Percentiles rank a stretch among this genome's conserved stretches.
Evolutionary conservation across 1,140 invertebrate species (phyloP).

Genomic region (Meloidogyne chitwoodi): DNA sequence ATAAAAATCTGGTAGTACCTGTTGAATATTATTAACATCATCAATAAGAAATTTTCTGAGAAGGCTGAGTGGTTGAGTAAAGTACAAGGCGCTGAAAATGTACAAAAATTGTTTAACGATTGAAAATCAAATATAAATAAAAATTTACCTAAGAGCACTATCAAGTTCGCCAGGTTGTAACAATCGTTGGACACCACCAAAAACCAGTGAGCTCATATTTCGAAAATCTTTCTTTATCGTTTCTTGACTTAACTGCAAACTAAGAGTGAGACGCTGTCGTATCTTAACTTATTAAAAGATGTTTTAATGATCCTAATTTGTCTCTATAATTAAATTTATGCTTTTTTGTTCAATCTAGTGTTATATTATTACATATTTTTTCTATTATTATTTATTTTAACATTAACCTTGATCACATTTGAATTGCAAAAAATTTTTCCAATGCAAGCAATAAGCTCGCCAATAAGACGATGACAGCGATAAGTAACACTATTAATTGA

Average conservation of each 20-base stretch:
- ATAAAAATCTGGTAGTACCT: constrained; percentile 39
- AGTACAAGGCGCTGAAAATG: neutral
- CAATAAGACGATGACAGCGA: constrained; percentile 26
- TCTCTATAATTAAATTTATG: too few relatives aligned
- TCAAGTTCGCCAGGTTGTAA: constrained; percentile 4
- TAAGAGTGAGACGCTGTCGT: neutral
- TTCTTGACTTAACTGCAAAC: neutral
- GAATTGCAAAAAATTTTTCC: constrained; percentile 33
- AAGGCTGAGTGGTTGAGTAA: constrained; percentile 19
- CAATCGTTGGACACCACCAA: constrained; percentile 22
- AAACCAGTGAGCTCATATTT: constrained; percentile 27
- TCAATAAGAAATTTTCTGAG: constrained; percentile 39
- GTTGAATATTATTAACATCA: constrained; percentile 9
- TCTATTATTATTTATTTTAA: too few relatives aligned
- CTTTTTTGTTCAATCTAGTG: too few relatives aligned
- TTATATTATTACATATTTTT: too few relatives aligned
- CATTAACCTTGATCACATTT: neutral
- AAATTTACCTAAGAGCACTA: constrained; percentile 1
- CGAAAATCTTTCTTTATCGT: constrained; percentile 1
- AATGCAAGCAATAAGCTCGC: constrained; percentile 26
- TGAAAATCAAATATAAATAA: neutral
- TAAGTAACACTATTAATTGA: constrained; percentile 21
- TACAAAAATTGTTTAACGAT: neutral
- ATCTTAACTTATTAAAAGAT: too few relatives aligned
- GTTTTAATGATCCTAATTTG: too few relatives aligned